Evolutionary conservation across 2,113 vertebrate species (phyloP), one percentile per base, ranked within the genome.

Genomic region (Merops nubicus): DNA sequence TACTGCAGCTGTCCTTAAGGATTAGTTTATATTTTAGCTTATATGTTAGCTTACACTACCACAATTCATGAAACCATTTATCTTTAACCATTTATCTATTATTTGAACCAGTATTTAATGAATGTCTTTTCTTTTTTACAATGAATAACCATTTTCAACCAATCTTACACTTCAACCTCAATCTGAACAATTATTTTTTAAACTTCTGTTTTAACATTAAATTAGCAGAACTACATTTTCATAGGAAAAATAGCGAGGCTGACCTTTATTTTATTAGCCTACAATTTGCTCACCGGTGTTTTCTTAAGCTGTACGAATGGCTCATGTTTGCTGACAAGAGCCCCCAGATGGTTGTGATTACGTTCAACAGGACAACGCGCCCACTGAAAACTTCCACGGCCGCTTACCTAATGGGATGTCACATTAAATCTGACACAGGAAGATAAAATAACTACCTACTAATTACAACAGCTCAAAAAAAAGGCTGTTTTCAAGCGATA

Each of bases 291-390:
- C 97, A 96, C 96, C 96, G 93, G 97, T 96, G 97, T 93, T 97
- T 88, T 95, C 97, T 96, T 88, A 97, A 97, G 97, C 97, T 94
- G 88, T 50, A 91, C 40, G 95, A 97, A 97, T 94, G 98, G 97
- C 94, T 96, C 97, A 64, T 98, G 94, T 91, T 96, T 93, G 84
- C 93, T 96, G 95, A 97, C 98, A 98, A 93, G 93, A 84, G 92
- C 94, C 94, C 96, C 95, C 98, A 99, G 97, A 97, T 99, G 98
- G 98, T 98, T 98, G 96, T 91, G 97, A 98, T 99, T 98, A 98
- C 48, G 69, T 70, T 77, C 97, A 96, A 96, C 97, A 95, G 97
- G 97, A 98, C 98, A 97, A 96, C 88, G 64, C 90, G 53, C 88
- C 96, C 97, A 96, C 94, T 96, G 97, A 97, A 96, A 98, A 94